Base-by-base conservation (phyloP, 2,113 vertebrate species). In the Gobius niger region DNA sequence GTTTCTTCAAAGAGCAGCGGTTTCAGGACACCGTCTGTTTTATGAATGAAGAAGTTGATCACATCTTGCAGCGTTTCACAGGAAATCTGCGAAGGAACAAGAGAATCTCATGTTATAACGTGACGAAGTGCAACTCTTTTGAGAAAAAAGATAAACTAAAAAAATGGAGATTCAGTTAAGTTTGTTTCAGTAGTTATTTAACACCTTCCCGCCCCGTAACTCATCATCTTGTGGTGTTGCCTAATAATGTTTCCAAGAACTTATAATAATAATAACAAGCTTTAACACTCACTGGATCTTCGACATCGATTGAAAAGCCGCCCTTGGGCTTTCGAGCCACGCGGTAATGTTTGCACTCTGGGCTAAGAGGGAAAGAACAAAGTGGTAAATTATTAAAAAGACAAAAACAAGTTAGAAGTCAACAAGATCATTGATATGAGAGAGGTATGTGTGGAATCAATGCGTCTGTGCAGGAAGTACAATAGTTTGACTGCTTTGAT, bases 311-410 rank as follows among this genome's bases (percentile, higher is more conserved):
- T 63, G 75, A 0, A 46, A 93, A 96, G 8, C 89, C 85, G 0
- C 85, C 65, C 0, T 86, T 83, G 0, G 47, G 60, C 34, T 52
- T 82, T 0, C 11, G 57, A 1, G 49, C 79, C 76, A 96, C 91
- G 0, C 78, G 92, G 81, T 95, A 96, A 86, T 96, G 94, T 71
- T 68, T 92, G 77, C 93, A 68, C 19, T 91, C 34, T 0, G 86
- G 11, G 0, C 75, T 83, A 81, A 44, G 67, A 10, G 44, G 24
- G 15, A 34, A 53, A 9, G 12, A 8, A 41, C 14, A 75, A 34
- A 62, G 42, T 5, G 18, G 60, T 44, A 44, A 62, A 18, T 44
- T 12, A 44, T 46, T n/a, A 18, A 16, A 62, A 61, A 42, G 15
- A 44, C 15, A 9, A 41, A 24, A 34, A 44, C 15, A 61, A 62